Evolutionary conservation across 2,113 vertebrate genomes (phyloP).

Genomic region (Hippocampus comes): DNA sequence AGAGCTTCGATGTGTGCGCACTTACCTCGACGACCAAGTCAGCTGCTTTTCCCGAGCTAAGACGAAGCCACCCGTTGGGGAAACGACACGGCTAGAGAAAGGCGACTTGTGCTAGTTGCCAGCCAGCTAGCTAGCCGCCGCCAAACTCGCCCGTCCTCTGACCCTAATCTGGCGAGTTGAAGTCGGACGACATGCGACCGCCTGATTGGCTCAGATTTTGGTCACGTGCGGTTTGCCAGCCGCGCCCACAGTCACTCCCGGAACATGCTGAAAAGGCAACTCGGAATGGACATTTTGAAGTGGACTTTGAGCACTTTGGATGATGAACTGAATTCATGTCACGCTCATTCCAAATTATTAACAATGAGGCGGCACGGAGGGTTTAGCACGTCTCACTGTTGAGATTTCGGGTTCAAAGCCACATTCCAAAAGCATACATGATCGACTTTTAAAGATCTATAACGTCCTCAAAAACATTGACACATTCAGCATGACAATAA

Average conservation of each 20-base stretch:
- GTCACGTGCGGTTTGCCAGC: not conserved
- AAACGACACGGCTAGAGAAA: not conserved
- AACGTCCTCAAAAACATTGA: not conserved
- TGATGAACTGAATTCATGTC: too few relatives aligned
- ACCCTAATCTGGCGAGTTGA: conserved; percentile 18
- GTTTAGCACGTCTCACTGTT: too few relatives aligned
- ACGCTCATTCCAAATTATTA: too few relatives aligned
- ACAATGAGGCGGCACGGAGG: too few relatives aligned
- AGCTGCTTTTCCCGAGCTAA: not conserved
- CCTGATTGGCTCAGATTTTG: not conserved
- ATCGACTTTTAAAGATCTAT: not conserved
- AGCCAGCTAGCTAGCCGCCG: not conserved
- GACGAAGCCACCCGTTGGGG: too few relatives aligned
- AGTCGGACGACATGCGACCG: not conserved
- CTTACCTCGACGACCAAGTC: not conserved
- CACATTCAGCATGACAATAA: conserved; percentile 35
- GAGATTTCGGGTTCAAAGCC: too few relatives aligned
- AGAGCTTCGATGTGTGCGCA: not conserved
- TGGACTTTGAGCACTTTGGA: not conserved
- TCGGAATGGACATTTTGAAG: not conserved
- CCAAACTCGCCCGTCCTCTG: not conserved
- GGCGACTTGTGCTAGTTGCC: not conserved
- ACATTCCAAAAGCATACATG: too few relatives aligned
- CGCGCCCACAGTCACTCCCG: not conserved
- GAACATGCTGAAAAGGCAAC: not conserved